Conservation (phyloP, 2,797 vertebrate species). For the Acipenser transmontanus region DNA sequence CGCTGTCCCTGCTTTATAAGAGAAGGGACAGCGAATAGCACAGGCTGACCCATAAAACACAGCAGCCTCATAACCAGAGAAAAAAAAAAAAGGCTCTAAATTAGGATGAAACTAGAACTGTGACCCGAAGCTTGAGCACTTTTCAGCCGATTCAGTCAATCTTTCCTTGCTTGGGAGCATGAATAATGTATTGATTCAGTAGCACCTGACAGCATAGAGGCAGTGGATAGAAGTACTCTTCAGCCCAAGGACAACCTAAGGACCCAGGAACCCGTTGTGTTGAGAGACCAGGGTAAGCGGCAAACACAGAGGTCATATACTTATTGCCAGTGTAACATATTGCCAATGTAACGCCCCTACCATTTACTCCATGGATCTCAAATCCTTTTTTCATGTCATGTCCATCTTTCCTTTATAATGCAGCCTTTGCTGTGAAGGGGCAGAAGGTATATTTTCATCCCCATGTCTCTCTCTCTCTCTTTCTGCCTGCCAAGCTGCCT, state of each 20-base stretch:
- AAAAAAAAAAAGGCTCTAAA: conserved; percentile 64
- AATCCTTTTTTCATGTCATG: neutral
- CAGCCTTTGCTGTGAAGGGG: neutral
- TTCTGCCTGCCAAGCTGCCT: too few relatives aligned
- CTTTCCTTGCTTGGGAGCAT: neutral
- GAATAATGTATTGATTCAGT: neutral
- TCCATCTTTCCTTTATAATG: neutral
- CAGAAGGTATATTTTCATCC: neutral
- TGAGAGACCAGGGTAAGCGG: too few relatives aligned
- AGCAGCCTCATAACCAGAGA: conserved; percentile 38
- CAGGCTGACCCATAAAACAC: conserved; percentile 51
- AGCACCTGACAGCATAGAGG: too few relatives aligned
- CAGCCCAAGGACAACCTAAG: neutral
- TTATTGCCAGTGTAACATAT: too few relatives aligned
- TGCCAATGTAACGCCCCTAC: too few relatives aligned
- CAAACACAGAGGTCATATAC: too few relatives aligned
- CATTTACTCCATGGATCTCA: neutral
- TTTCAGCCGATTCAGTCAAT: conserved; percentile 19
- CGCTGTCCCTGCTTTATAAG: too few relatives aligned
- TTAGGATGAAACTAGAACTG: conserved; percentile 44
- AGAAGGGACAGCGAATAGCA: conserved; percentile 42
- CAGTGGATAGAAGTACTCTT: neutral
- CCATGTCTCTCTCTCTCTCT: too few relatives aligned
- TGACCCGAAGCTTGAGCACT: conserved; percentile 19
- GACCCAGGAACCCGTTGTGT: too few relatives aligned